Percentiles rank a stretch among this genome's conserved stretches.
phyloP scores from a whole-genome alignment of 2,797 vertebrate species.

The Peromyscus attwateri region DNA sequence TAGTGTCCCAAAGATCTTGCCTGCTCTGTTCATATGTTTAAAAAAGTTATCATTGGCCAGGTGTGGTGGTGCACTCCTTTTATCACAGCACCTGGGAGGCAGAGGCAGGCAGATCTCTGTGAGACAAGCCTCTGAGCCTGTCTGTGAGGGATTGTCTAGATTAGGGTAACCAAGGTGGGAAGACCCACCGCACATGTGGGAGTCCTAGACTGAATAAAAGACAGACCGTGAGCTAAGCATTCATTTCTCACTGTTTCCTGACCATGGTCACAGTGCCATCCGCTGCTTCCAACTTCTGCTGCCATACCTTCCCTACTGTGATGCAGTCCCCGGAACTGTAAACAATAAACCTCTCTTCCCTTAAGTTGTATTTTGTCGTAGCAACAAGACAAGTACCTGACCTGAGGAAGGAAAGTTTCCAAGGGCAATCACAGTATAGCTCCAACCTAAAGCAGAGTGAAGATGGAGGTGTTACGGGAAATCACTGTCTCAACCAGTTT shows the following conservation, averaged over 20 bases:
- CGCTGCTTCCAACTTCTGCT: not conserved
- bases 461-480: not conserved
- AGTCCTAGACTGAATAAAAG: not conserved
- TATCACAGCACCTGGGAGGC: not conserved
- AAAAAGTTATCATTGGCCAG: not conserved
- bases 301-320: not conserved
- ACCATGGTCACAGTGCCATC: too few relatives aligned
- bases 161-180: not conserved
- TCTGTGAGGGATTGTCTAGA: not conserved
- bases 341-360: not conserved
- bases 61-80: not conserved
- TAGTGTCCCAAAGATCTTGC: not conserved
- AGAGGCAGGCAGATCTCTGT: not conserved
- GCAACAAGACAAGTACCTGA: not conserved
- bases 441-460: not conserved
- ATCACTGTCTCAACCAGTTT: too few relatives aligned
- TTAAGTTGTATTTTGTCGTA: not conserved
- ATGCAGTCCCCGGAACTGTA: not conserved
- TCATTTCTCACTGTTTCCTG: not conserved
- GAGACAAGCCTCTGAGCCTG: not conserved
- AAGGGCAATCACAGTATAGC: not conserved
- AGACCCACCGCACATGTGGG: too few relatives aligned
- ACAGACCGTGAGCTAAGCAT: not conserved
- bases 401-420: not conserved
- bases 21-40: not conserved